phyloP scores from a whole-genome alignment of 2,888 invertebrate species.

The Caenorhabditis imperialis region DNA sequence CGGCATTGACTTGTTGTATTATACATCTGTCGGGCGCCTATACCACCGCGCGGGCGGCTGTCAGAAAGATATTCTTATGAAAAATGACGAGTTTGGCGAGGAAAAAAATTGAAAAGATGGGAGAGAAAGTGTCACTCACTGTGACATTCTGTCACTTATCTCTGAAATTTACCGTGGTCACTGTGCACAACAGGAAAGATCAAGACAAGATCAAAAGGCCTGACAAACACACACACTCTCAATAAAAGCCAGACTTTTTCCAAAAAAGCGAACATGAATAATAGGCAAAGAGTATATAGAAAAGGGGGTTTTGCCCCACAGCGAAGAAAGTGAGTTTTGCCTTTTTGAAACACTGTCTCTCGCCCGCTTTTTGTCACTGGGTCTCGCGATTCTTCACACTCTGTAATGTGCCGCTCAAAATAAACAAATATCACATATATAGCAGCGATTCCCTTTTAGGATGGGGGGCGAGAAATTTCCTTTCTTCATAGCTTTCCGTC shows the following conservation, averaged over 20 bases:
- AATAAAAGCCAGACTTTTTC: too few relatives aligned
- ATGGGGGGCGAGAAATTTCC: not conserved
- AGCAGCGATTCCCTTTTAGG: constrained; percentile 36
- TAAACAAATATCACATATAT: constrained; percentile 40
- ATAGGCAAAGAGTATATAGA: too few relatives aligned
- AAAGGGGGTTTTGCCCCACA: too few relatives aligned
- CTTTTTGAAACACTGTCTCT: constrained; percentile 40
- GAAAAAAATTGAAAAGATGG: not conserved
- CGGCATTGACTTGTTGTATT: too few relatives aligned
- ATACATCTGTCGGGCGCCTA: constrained; percentile 17
- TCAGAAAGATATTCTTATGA: constrained; percentile 28
- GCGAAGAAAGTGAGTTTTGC: constrained; percentile 11
- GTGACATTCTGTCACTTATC: not conserved
- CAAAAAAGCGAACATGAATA: too few relatives aligned
- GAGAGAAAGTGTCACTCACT: constrained; percentile 6
- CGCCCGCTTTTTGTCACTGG: not conserved
- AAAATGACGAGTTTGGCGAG: constrained; percentile 27
- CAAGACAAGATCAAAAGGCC: too few relatives aligned
- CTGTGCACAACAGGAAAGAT: too few relatives aligned
- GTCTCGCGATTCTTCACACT: constrained; percentile 12
- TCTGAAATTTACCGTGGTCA: not conserved
- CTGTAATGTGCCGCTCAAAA: constrained; percentile 30
- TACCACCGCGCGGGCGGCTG: constrained; percentile 7
- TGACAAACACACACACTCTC: too few relatives aligned
- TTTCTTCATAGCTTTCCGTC: too few relatives aligned